Conservation (phyloP, 2,888 invertebrate species). For the Hymenopus coronatus region DNA sequence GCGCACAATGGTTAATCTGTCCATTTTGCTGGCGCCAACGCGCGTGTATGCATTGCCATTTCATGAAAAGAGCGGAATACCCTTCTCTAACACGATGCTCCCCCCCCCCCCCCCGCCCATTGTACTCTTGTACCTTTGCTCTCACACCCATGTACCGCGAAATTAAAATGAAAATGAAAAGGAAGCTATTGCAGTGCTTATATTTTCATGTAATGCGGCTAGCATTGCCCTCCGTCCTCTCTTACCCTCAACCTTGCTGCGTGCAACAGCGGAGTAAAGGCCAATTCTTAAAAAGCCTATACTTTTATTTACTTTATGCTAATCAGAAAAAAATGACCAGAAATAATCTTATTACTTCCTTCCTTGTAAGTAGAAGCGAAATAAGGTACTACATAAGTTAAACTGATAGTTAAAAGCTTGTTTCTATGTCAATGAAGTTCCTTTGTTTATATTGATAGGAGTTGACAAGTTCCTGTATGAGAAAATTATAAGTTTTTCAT, state of each 20-base stretch:
- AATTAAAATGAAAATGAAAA: conserved; percentile 11
- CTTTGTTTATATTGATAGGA: too few species aligned
- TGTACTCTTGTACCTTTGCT: neutral
- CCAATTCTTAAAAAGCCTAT: too few species aligned
- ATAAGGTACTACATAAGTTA: too few species aligned
- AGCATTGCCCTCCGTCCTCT: neutral
- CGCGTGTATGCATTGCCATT: neutral
- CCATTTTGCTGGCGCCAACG: neutral
- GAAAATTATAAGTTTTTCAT: too few species aligned
- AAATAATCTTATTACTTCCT: too few species aligned
- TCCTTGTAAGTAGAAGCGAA: too few species aligned
- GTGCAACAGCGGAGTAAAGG: neutral
- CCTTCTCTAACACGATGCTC: neutral
- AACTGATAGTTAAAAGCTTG: too few species aligned
- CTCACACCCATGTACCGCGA: neutral
- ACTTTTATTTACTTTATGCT: too few species aligned
- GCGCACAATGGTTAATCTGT: neutral
- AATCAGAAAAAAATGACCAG: too few species aligned
- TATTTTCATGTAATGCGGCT: neutral
- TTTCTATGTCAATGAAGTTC: too few species aligned
- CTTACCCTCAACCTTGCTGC: too few species aligned
- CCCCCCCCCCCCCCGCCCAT: neutral
- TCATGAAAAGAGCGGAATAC: neutral
- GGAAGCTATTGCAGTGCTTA: neutral
- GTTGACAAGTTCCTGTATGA: too few species aligned